Evolutionary conservation across 1,140 invertebrate species (phyloP).

Genomic region (Macrobrachium nipponense): DNA sequence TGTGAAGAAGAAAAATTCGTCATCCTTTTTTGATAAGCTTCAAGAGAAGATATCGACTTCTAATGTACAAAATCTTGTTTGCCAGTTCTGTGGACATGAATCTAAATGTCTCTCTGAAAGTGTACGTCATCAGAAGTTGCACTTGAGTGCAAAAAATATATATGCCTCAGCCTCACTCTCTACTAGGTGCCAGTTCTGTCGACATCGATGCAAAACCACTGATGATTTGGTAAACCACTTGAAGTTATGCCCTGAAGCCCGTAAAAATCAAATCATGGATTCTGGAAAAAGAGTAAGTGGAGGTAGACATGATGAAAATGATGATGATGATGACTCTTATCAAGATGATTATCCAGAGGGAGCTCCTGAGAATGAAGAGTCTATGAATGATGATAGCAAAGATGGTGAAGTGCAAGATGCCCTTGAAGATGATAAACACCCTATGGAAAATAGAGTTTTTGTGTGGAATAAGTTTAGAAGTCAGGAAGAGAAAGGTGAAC

Average conservation of each 20-base stretch:
- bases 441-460: slow-evolving; percentile 81
- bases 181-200: slow-evolving; percentile 85
- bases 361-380: slow-evolving; percentile 45
- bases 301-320: slow-evolving; percentile 40
- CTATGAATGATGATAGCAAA: slow-evolving; percentile 64
- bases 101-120: slow-evolving; percentile 88
- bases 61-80: slow-evolving; percentile 72
- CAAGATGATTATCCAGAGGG: slow-evolving; percentile 64
- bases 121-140: slow-evolving; percentile 79
- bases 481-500: slow-evolving; percentile 58
- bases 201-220: slow-evolving; percentile 85
- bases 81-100: slow-evolving; percentile 80
- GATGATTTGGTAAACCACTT: slow-evolving; percentile 81
- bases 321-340: slow-evolving; percentile 68
- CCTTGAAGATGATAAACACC: slow-evolving; percentile 71
- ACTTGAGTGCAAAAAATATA: slow-evolving; percentile 70
- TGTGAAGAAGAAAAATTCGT: slow-evolving; percentile 74
- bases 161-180: slow-evolving; percentile 68
- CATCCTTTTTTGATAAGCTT: slow-evolving; percentile 84
- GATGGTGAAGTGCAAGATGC: slow-evolving; percentile 61
- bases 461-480: slow-evolving; percentile 76
- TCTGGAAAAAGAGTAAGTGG: slow-evolving; percentile 33
- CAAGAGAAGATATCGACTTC: slow-evolving; percentile 78
- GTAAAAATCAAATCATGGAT: slow-evolving; percentile 62
- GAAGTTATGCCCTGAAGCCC: slow-evolving; percentile 74